Conservation (phyloP, 1,140 invertebrate species). For the Neelides sp. region DNA sequence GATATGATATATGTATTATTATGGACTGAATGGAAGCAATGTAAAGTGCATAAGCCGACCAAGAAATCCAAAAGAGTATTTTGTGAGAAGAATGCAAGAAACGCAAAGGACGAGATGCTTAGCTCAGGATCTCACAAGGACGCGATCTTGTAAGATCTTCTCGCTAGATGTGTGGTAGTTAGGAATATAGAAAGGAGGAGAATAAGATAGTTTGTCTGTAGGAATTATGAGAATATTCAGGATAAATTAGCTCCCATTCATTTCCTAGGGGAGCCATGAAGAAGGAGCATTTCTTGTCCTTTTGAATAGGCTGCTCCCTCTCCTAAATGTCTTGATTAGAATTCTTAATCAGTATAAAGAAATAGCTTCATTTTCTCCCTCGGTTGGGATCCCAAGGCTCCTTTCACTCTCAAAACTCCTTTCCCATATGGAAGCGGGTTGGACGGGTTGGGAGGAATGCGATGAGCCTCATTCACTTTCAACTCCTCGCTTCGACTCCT, state of each 20-base stretch:
- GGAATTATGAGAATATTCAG: constrained; percentile 30
- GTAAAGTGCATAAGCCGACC: too few relatives aligned
- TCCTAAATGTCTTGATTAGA: constrained; percentile 28
- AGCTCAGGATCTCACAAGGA: not conserved
- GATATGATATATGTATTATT: too few relatives aligned
- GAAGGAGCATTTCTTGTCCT: constrained; percentile 14
- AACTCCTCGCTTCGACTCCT: too few relatives aligned
- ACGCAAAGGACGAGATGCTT: not conserved
- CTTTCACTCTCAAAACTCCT: too few relatives aligned
- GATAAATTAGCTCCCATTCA: constrained; percentile 30
- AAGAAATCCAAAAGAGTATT: not conserved
- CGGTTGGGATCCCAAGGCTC: not conserved
- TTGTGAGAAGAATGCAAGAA: not conserved
- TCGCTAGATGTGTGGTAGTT: too few relatives aligned
- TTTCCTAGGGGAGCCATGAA: constrained; percentile 25
- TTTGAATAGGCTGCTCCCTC: constrained; percentile 18
- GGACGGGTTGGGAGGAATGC: too few relatives aligned
- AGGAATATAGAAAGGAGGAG: not conserved
- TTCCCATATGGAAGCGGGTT: too few relatives aligned
- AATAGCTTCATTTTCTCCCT: constrained; percentile 17
- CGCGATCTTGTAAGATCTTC: too few relatives aligned
- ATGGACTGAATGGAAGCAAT: too few relatives aligned
- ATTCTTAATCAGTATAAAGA: constrained; percentile 29
- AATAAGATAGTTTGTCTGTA: constrained; percentile 15
- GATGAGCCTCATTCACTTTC: too few relatives aligned